Evolutionary conservation across 2,113 vertebrate genomes (phyloP).

Genomic region (Mustelus asterias): DNA sequence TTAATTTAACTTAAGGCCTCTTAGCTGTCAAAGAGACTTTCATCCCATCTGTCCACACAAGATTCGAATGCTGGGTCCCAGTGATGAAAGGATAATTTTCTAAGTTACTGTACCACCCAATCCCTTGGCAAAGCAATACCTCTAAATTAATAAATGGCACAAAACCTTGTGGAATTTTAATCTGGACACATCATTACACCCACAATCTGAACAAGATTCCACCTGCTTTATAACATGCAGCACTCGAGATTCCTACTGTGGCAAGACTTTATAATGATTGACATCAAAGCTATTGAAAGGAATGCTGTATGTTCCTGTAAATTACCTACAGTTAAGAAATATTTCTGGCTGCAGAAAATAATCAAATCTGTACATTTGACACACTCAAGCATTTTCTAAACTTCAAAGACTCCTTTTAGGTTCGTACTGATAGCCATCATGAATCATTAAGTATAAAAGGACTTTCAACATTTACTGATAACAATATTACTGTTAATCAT

Average conservation of each 20-base stretch:
- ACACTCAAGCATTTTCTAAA: conserved; percentile 23
- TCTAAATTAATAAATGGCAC: conserved; percentile 21
- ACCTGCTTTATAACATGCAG: neutral
- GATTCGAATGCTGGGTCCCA: neutral
- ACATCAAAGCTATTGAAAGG: conserved; percentile 19
- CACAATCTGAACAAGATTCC: conserved; percentile 6
- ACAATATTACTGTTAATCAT: conserved; percentile 33
- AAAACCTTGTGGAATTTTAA: conserved; percentile 32
- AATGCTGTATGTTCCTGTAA: neutral
- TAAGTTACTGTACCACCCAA: conserved; percentile 7
- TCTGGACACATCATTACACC: conserved; percentile 9
- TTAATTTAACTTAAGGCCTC: conserved; percentile 27
- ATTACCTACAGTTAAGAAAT: conserved; percentile 17
- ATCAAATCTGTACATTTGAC: conserved; percentile 30
- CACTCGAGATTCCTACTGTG: neutral
- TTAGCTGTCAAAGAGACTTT: conserved; percentile 29
- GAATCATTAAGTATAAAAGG: conserved; percentile 29
- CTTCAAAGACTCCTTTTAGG: conserved; percentile 30
- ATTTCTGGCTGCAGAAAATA: conserved; percentile 26
- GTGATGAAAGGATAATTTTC: conserved; percentile 14
- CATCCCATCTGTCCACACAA: conserved; percentile 34
- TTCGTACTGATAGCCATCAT: conserved; percentile 30
- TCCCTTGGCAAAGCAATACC: neutral
- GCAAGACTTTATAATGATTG: neutral
- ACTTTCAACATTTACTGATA: conserved; percentile 26